Evolutionary conservation across 2,113 vertebrate species (phyloP).

Genomic region (Polyodon spathula): DNA sequence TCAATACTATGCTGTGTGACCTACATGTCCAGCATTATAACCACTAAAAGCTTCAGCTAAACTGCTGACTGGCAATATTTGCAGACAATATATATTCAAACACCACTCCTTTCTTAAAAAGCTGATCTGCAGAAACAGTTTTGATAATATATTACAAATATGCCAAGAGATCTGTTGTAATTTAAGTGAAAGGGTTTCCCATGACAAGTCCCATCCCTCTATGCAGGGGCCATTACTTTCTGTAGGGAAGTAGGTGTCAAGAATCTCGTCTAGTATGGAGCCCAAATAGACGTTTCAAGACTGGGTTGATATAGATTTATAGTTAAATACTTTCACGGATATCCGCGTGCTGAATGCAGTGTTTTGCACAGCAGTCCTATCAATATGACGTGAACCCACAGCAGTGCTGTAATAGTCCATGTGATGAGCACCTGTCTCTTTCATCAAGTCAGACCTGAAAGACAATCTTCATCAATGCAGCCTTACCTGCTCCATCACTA

Average conservation of each 20-base stretch:
- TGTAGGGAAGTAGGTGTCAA: too few species aligned
- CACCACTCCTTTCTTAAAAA: neutral
- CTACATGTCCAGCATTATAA: slow-evolving; percentile 4
- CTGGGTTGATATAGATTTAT: too few species aligned
- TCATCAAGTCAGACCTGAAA: neutral
- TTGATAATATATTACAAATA: neutral
- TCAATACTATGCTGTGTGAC: slow-evolving; percentile 1
- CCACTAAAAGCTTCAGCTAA: neutral
- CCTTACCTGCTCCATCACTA: slow-evolving; percentile 8
- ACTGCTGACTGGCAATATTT: neutral
- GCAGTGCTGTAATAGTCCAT: neutral
- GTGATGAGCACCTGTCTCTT: neutral
- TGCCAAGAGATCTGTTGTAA: neutral
- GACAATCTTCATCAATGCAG: neutral
- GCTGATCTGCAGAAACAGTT: neutral
- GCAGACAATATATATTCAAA: neutral
- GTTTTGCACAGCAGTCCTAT: neutral
- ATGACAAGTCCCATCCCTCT: neutral
- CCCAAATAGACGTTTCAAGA: too few species aligned
- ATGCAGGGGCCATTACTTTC: too few species aligned
- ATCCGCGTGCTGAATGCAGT: neutral
- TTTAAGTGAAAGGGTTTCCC: neutral
- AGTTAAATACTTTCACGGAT: too few species aligned
- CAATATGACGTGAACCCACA: neutral
- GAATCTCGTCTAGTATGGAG: too few species aligned